Conservation (phyloP, 2,113 vertebrate species). For the Gavia stellata region DNA sequence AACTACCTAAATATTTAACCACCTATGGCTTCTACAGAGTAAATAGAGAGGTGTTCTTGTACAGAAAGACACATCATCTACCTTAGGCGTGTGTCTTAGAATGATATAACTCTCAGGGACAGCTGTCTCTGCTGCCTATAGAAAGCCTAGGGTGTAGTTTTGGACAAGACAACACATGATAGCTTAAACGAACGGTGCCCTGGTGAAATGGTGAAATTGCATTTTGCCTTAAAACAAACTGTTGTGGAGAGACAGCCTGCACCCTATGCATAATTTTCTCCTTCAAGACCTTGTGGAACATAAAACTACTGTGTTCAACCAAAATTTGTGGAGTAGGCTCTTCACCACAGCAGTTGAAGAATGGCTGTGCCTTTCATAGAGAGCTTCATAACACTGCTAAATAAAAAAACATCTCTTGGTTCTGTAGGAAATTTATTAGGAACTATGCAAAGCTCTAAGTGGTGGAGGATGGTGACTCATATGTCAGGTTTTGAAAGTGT, state of each 20-base stretch:
- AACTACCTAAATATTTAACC: constrained; percentile 11
- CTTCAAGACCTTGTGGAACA: background rate
- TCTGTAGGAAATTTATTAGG: background rate
- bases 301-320: background rate
- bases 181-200: background rate
- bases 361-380: background rate
- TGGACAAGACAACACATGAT: background rate
- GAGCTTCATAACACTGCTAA: background rate
- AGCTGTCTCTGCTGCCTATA: background rate
- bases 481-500: background rate
- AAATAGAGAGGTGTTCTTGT: background rate
- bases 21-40: background rate
- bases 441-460: background rate
- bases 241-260: background rate
- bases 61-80: background rate
- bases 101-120: background rate
- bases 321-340: background rate
- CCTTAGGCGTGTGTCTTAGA: background rate
- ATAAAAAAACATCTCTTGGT: background rate
- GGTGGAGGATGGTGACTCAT: background rate
- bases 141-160: background rate
- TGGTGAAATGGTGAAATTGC: background rate
- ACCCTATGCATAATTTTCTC: background rate
- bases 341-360: background rate
- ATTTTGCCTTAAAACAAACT: background rate